Evolutionary conservation across 2,888 invertebrate genomes (phyloP).

Genomic region (Melanotus villosus): DNA sequence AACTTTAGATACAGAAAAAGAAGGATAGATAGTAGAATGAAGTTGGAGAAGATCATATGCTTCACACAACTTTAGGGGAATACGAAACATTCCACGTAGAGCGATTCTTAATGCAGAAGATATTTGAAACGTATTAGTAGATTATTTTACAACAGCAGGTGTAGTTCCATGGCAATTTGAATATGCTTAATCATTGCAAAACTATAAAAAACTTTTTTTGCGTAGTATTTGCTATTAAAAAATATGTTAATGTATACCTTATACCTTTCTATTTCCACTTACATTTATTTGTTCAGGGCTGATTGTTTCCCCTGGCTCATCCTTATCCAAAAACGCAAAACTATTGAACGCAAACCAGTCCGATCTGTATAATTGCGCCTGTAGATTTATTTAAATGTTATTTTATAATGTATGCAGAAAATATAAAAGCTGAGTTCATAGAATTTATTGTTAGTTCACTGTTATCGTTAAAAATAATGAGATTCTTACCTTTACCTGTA

Average conservation of each 20-base stretch:
- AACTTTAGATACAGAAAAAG: slow-evolving; percentile 48
- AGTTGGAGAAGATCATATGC: not conserved
- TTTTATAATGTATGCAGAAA: no score
- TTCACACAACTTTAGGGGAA: not conserved
- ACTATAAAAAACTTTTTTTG: no score
- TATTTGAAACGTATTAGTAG: not conserved
- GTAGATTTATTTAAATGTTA: no score
- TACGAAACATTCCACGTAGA: not conserved
- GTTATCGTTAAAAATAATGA: no score
- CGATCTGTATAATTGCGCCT: not conserved
- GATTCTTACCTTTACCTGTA: no score
- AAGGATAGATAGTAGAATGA: slow-evolving; percentile 32
- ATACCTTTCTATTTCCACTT: not conserved
- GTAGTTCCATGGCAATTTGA: slow-evolving; percentile 6
- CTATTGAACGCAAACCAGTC: not conserved
- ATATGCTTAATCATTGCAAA: not conserved
- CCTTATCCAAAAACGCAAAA: not conserved
- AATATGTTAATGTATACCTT: no score
- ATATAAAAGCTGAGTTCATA: no score
- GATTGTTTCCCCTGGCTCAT: not conserved
- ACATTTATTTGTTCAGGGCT: not conserved
- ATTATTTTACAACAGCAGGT: not conserved
- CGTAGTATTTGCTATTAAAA: no score
- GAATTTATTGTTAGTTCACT: no score
- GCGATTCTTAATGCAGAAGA: not conserved